These are phyloP conservation scores for Mayetiola destructor DNA, from an alignment of 2,888 invertebrate genomes.

Conservation along the genomic window DNA sequence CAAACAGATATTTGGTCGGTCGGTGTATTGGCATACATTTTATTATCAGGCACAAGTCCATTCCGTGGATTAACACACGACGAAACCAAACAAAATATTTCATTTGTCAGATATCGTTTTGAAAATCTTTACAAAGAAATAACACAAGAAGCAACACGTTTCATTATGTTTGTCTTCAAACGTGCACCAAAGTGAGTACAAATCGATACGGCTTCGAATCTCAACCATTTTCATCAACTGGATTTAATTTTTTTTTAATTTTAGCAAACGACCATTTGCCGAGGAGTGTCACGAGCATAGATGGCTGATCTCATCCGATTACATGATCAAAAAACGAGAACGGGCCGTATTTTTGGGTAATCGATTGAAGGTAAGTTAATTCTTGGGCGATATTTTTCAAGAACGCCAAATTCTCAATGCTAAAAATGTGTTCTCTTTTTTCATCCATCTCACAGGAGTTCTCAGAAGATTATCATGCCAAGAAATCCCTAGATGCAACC, in stretches of 20 bases:
- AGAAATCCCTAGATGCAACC: constrained; percentile 46
- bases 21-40: constrained; percentile 78
- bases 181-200: constrained; percentile 67
- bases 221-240: background rate
- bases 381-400: background rate
- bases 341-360: constrained; percentile 72
- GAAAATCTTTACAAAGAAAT: constrained; percentile 89
- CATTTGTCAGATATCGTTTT: constrained; percentile 82
- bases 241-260: constrained; percentile 24
- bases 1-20: constrained; percentile 94
- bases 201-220: background rate
- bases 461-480: constrained; percentile 63
- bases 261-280: constrained; percentile 78
- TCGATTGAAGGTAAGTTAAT: constrained; percentile 51
- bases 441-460: constrained; percentile 44
- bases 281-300: constrained; percentile 94
- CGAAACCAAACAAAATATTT: constrained; percentile 83
- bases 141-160: constrained; percentile 82
- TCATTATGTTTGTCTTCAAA: constrained; percentile 92
- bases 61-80: constrained; percentile 69
- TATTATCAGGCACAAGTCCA: constrained; percentile 85
- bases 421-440: constrained; percentile 13
- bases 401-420: background rate
- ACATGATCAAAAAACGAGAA: constrained; percentile 85
- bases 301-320: constrained; percentile 86